phyloP scores from a whole-genome alignment of 2,888 invertebrate species.

The Dioctria rufipes region DNA sequence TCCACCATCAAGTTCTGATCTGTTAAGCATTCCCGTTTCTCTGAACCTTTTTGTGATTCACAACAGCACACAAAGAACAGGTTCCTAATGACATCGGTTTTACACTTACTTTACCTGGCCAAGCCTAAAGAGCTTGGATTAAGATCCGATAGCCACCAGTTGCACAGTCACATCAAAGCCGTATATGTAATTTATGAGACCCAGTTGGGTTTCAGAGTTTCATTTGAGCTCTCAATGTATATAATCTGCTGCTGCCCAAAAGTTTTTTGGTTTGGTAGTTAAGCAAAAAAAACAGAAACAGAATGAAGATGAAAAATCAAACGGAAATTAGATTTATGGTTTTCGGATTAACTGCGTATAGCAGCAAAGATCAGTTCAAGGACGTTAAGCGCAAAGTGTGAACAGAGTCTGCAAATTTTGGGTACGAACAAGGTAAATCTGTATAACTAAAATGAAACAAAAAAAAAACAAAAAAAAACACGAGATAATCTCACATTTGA shows the following conservation, averaged over 20 bases:
- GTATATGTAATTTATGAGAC: neutral
- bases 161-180: neutral
- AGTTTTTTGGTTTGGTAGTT: neutral
- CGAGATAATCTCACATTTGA: too few relatives aligned
- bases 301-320: too few relatives aligned
- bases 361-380: neutral
- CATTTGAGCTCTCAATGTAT: neutral
- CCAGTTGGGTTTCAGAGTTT: neutral
- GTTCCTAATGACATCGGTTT: constrained; percentile 7
- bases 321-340: neutral
- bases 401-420: neutral
- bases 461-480: too few relatives aligned
- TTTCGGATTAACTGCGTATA: neutral
- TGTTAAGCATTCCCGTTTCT: constrained; percentile 13
- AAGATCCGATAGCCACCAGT: neutral
- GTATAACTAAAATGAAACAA: too few relatives aligned
- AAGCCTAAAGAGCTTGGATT: neutral
- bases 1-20: neutral
- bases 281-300: neutral
- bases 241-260: neutral
- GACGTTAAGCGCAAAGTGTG: neutral
- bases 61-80: neutral
- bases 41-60: neutral
- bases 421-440: too few relatives aligned
- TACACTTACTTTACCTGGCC: neutral